Percentiles rank a stretch among this genome's conserved stretches.
phyloP scores from a whole-genome alignment of 2,888 invertebrate genomes.

The Catocala fraxini region DNA sequence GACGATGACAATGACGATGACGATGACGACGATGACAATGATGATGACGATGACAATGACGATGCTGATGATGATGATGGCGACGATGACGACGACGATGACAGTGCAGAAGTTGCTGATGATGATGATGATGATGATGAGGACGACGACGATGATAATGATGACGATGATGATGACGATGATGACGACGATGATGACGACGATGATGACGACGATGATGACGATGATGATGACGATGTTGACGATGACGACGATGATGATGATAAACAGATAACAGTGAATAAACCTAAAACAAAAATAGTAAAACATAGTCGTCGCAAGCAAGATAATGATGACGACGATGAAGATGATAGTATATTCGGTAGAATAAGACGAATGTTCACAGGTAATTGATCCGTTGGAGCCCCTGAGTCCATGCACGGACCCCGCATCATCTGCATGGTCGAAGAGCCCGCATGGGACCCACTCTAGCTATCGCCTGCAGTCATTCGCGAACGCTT shows the following conservation, averaged over 20 bases:
- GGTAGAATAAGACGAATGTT: slow-evolving; percentile 85
- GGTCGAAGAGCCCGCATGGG: slow-evolving; percentile 84
- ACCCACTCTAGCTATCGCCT: slow-evolving; percentile 88
- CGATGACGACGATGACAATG: slow-evolving; percentile 71
- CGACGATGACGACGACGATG: slow-evolving; percentile 79
- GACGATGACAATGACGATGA: slow-evolving; percentile 64
- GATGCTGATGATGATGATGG: slow-evolving; percentile 67
- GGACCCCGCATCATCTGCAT: slow-evolving; percentile 78
- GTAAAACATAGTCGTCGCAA: slow-evolving; percentile 54
- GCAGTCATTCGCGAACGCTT: slow-evolving; percentile 89
- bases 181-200: slow-evolving; percentile 73
- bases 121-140: slow-evolving; percentile 69
- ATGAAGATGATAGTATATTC: slow-evolving; percentile 82
- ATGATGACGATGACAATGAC: slow-evolving; percentile 68
- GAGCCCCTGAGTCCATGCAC: slow-evolving; percentile 53
- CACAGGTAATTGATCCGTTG: slow-evolving; percentile 82
- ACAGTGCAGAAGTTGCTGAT: slow-evolving; percentile 76
- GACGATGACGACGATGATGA: slow-evolving; percentile 74
- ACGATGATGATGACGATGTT: slow-evolving; percentile 69
- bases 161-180: slow-evolving; percentile 74
- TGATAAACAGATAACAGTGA: too few relatives aligned
- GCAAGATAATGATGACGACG: slow-evolving; percentile 84
- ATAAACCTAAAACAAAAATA: slow-evolving; percentile 63
- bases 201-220: slow-evolving; percentile 65
- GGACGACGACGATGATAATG: slow-evolving; percentile 74